Conservation (phyloP, 2,113 vertebrate species). For the Spilogale gracilis region DNA sequence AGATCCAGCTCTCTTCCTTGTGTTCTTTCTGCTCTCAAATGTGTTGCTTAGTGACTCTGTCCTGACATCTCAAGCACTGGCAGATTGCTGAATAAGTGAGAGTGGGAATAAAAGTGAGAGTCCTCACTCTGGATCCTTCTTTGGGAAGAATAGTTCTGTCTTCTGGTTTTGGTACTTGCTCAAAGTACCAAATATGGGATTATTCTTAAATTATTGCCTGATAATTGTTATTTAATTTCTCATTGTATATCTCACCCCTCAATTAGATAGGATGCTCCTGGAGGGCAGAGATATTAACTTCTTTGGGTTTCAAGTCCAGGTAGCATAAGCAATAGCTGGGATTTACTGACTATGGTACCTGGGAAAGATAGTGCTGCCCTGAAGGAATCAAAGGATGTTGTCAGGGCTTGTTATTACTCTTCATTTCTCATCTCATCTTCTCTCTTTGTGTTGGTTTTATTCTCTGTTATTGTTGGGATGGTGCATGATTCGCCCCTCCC, state of each 20-base stretch:
- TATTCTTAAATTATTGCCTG: neutral
- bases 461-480: neutral
- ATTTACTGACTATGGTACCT: neutral
- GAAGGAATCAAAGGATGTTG: neutral
- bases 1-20: neutral
- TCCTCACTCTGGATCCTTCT: neutral
- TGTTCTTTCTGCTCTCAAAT: neutral
- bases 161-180: neutral
- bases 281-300: neutral
- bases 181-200: neutral
- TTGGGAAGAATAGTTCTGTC: neutral
- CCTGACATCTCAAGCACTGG: neutral
- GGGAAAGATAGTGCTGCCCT: neutral
- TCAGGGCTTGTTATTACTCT: neutral
- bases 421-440: neutral
- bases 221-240: neutral
- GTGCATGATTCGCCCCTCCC: too few species aligned
- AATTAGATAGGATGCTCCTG: neutral
- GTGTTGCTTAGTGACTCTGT: neutral
- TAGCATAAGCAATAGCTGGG: neutral
- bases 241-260: neutral
- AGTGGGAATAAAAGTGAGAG: neutral
- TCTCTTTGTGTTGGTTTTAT: neutral
- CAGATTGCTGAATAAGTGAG: neutral
- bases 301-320: neutral